Base-by-base conservation (phyloP, 1,140 invertebrate species). In the Scaptomyza hsui region DNA sequence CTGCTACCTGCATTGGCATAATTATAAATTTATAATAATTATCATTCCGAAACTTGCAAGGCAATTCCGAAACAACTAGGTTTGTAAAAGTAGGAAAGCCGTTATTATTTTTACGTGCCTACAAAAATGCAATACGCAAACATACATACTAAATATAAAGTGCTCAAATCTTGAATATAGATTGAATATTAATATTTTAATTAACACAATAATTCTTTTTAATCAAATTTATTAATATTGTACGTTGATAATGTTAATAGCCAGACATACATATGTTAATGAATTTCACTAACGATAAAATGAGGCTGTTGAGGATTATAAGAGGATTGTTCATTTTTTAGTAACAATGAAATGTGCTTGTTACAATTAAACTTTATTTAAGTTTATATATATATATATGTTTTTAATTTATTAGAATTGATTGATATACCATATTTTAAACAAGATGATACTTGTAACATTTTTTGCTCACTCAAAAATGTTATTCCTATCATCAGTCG, bases 401-500 rank as follows among this genome's bases (percentile, higher is more conserved):
- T 35, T 18, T 16, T 52, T 12, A 35, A 19, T 29, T 4, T 2
- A 52, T 49, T 51, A n/a, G n/a, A n/a, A n/a, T n/a, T 18, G 19
- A 55, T 37, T 15, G 13, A 53, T 68, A 68, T 10, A 19, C 39
- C 44, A 68, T 9, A 26, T 32, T 7, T 45, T 39, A 65, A 42
- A 47, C 39, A 37, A 26, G 45, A 61, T 37, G 67, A 64, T 37
- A 51, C 68, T 61, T 45, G 29, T 85, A 85, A 85, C 80, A 85
- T 85, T 85, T 85, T 85, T 67, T 83, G 80, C 80, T 83, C 80
- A 83, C 80, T 78, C 16, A 7, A 59, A 79, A 85, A 75, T 83
- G 80, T 81, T 80, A 80, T 61, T 62, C 35, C 60, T 44, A 60
- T 47, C 60, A 4, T 62, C 48, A 35, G 4, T n/a, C 29, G 41